These are phyloP conservation scores for Sciurus carolinensis DNA, from an alignment of 2,797 vertebrate species.

Conservation along the genomic window DNA sequence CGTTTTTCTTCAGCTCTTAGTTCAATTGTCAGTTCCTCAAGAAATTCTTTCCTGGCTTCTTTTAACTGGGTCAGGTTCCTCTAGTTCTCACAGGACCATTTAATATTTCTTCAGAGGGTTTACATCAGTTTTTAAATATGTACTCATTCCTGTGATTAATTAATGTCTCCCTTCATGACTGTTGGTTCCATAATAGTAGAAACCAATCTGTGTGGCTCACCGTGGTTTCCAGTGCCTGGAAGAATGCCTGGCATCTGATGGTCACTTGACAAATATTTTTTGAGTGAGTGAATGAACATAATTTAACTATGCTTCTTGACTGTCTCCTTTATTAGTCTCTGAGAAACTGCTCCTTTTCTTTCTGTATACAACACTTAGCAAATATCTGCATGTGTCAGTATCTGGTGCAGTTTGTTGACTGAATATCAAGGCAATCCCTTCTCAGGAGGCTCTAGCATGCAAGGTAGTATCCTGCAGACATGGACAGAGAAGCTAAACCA, in stretches of 20 bases:
- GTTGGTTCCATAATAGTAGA: not conserved
- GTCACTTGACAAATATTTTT: conserved; percentile 66
- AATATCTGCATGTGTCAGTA: not conserved
- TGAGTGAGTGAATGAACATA: conserved; percentile 50
- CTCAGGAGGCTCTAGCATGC: not conserved
- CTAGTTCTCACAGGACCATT: not conserved
- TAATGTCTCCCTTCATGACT: conserved; percentile 13
- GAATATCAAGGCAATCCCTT: not conserved
- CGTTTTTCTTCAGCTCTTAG: not conserved
- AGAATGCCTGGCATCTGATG: conserved; percentile 67
- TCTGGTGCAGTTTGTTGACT: not conserved
- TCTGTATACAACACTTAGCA: not conserved
- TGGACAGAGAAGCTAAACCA: conserved; percentile 35
- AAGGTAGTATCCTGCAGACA: conserved; percentile 7
- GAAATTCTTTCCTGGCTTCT: conserved; percentile 46
- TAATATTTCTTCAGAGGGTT: not conserved
- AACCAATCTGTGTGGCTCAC: conserved; percentile 53
- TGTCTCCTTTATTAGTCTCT: conserved; percentile 52
- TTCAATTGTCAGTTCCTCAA: conserved; percentile 20
- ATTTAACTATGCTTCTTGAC: conserved; percentile 26
- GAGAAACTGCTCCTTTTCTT: not conserved
- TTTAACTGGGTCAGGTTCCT: conserved; percentile 11
- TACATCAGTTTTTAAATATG: conserved; percentile 63
- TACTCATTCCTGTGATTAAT: conserved; percentile 59
- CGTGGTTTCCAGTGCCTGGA: conserved; percentile 22